Base-by-base conservation (phyloP, 2,113 vertebrate species). In the Daphoenositta chrysoptera region DNA sequence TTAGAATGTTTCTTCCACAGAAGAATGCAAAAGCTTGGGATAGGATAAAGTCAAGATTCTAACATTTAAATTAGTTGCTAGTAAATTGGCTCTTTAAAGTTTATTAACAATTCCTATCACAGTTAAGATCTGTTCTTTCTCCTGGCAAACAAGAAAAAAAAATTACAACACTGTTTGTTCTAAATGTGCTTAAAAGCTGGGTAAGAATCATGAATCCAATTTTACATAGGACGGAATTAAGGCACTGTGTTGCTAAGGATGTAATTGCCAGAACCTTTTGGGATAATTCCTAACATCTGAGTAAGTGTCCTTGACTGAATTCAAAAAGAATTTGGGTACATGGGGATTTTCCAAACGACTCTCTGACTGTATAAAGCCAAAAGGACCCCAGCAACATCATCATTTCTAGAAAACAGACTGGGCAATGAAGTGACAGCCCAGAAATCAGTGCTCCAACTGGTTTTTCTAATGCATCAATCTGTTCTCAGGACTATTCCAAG, bases 401-500 rank as follows among this genome's bases (percentile, higher is more conserved):
- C 3, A 48, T 80, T 89, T 89, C 87, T 89, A 87, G 77, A 69
- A 91, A 89, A 78, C 42, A 75, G 72, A 44, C 63, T 40, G 45
- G 80, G 68, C 40, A 90, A 89, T 82, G 22, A 88, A 83, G 58
- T 19, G 40, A 83, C 40, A 42, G 57, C 78, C 61, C 80, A 88
- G 83, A 92, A 92, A 96, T 56, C 82, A 63, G 61, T 33, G 45
- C 68, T 73, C 54, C 44, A 86, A 69, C 44, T 47, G 39, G 9
- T 71, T 96, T 83, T 80, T 48, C 50, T 69, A 48, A 77, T 86
- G 75, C 57, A 60, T 57, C 91, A 83, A 90, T 90, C 66, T 92
- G 86, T 69, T 92, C 89, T 72, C 64, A 93, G 70, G 75, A 66
- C 33, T 96, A 79, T 79, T 90, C 85, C 93, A 88, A 90, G 82